Evolutionary conservation across 35 echinoderm and acorn worm genomes (phyloP), one percentile per base, ranked within the genome.

Genomic region (Acanthaster planci): DNA sequence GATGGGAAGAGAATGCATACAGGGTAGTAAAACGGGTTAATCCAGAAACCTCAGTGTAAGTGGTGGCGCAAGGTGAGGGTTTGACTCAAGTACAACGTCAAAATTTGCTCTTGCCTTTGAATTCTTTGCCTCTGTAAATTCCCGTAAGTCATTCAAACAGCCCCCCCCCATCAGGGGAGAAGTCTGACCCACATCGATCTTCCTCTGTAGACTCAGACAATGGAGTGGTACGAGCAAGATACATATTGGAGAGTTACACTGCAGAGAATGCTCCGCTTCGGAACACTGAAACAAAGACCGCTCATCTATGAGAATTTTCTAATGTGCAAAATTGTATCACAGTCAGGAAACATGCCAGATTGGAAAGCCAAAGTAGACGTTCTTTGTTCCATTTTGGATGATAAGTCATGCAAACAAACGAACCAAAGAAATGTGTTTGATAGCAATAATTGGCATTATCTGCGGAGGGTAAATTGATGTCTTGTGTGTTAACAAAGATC

Each of bases 81-180:
- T 18, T 39, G 39, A 37, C 76, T 26, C 16, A 31, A 29, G 79
- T 30, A 22, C 35, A 56, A 5, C 67, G 84, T 47, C 19, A 80
- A n/a, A 79, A 91, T 50, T n/a, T 83, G 16, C 55, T 91, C 26
- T 50, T 91, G 55, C 89, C 89, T 0, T 67, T 44, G 29, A 37
- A 51, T 18, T 8, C 82, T 12, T 58, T 89, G 39, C 82, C 82
- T 8, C 55, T 29, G 3, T 55, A 53, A 16, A 18, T 60, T 22
- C 57, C 57, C 2, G 17, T 18, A 60, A 60, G 27, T 19, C 57
- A 5, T 4, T 5, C 57, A 60, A 19, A 60, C 2, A 2, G 19
- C 2, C 17, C 57, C 57, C 57, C 17, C 5, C 17, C 57, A 60
- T 60, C 57, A 60, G 57, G 19, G 27, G 17, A 19, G 2, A 29